Evolutionary conservation across 2,113 vertebrate species (phyloP).

Genomic region (Phalacrocorax pelagicus): DNA sequence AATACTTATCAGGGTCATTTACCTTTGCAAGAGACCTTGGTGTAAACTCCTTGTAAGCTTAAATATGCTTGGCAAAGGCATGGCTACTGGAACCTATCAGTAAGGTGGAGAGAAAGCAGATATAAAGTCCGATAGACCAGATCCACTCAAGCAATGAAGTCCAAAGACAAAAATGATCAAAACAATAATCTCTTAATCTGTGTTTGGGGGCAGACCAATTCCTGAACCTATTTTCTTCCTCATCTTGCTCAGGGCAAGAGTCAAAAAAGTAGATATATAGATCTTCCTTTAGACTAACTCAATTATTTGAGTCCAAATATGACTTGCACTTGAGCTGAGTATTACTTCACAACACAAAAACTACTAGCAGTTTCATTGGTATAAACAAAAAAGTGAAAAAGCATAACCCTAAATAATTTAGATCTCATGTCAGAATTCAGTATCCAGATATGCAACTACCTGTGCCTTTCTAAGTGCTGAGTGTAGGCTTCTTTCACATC

Average conservation of each 20-base stretch:
- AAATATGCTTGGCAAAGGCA: not conserved
- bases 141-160: not conserved
- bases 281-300: not conserved
- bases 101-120: not conserved
- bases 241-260: not conserved
- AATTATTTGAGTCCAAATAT: not conserved
- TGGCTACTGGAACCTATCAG: not conserved
- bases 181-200: not conserved
- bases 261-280: not conserved
- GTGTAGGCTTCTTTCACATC: not conserved
- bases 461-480: not conserved
- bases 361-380: not conserved
- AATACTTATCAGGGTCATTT: not conserved
- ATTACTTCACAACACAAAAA: not conserved
- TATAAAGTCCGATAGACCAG: not conserved
- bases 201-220: not conserved
- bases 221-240: not conserved
- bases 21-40: not conserved
- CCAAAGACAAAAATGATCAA: not conserved
- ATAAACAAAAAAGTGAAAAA: not conserved
- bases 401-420: not conserved
- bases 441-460: not conserved
- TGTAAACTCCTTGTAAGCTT: not conserved
- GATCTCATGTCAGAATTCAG: not conserved
- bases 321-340: not conserved